Evolutionary conservation across 35 echinoderm and acorn worm genomes (phyloP), one percentile per base, ranked within the genome.

Genomic region (Patiria miniata): DNA sequence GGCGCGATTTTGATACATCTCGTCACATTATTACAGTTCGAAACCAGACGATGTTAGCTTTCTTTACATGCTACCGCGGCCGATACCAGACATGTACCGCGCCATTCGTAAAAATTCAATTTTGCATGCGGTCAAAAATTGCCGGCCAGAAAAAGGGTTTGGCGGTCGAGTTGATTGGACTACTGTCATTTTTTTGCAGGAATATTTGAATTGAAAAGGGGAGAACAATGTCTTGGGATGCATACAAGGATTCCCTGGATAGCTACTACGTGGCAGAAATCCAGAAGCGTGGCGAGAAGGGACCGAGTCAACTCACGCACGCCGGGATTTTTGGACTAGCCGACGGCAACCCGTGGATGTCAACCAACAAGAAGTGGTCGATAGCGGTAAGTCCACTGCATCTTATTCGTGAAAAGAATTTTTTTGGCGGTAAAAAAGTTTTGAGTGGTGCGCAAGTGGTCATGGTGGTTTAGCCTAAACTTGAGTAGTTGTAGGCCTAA

Each of bases 171-270:
- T 6, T 6, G 42, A 12, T 47, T 6, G 42, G 42, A 47, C 42
- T 47, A 12, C 42, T 47, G 42, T 47, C 12, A 47, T 47, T 47
- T 32, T 73, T 22, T 26, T 30, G 26, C 65, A 2, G 18, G n/a
- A 32, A 73, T 6, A 73, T 73, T 73, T 30, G 0, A 73, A 30
- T 16, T 14, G 9, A 73, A 73, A 73, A 14, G 34, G 26, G 29
- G 29, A 36, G 34, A 18, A 73, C 3, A 22, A 73, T 73, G 65
- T 26, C 65, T 73, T 73, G 65, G 65, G 65, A 73, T 30, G 65
- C 65, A 7, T 73, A 73, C 65, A 73, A 73, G n/a, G 65, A 73
- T 34, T 73, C 65, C 65, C 65, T 73, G 65, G 65, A 73, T 36
- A 23, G 65, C 26, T 73, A 73, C 65, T 73, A 73, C 34, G 19